Conservation (phyloP, 2,113 vertebrate genomes). For the Pollimyrus isidori region DNA sequence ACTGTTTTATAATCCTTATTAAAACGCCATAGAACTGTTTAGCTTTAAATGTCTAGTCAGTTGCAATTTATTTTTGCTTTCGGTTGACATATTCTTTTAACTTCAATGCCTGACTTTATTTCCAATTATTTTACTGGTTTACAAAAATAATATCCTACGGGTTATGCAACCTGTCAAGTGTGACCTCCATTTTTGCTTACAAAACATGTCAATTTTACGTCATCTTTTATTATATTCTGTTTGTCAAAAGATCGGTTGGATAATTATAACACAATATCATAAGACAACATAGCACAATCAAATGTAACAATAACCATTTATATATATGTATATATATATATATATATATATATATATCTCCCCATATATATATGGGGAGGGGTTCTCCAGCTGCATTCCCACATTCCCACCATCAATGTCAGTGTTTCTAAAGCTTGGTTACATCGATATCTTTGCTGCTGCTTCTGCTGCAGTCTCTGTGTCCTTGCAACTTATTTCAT, state of each 20-base stretch:
- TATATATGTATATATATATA: no score
- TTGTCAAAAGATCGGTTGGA: not conserved
- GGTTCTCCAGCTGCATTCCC: not conserved
- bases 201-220: not conserved
- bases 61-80: not conserved
- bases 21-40: not conserved
- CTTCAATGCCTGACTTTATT: not conserved
- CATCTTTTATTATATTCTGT: not conserved
- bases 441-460: not conserved
- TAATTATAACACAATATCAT: not conserved
- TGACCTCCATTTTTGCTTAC: not conserved
- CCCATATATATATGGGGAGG: not conserved
- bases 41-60: not conserved
- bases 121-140: not conserved
- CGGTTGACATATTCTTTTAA: not conserved
- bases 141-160: not conserved
- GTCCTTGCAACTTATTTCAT: not conserved
- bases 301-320: not conserved
- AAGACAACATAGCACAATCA: not conserved
- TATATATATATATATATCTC: no score
- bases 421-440: constrained; percentile 11
- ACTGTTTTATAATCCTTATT: not conserved
- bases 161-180: not conserved
- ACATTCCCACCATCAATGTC: constrained; percentile 3
- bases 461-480: not conserved